phyloP scores from a whole-genome alignment of 2,797 vertebrate genomes.

The Apogon talboti region DNA sequence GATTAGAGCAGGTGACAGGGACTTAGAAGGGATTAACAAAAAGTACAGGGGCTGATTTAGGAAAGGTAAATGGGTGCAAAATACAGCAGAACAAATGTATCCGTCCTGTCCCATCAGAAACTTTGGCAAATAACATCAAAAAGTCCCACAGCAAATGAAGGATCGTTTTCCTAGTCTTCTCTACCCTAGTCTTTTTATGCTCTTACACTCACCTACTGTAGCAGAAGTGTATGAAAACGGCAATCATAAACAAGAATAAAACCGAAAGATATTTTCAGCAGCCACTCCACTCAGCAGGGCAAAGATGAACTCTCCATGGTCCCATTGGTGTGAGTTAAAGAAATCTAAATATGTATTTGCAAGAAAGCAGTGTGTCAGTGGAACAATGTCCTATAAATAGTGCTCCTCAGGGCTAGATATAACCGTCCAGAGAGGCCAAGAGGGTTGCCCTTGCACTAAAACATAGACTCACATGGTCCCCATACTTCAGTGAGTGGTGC shows the following conservation, averaged over 20 bases:
- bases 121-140: slow-evolving; percentile 3
- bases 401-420: slow-evolving; percentile 71
- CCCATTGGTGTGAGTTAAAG: slow-evolving; percentile 43
- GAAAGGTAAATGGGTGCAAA: slow-evolving; percentile 47
- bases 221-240: background rate
- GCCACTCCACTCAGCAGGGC: slow-evolving; percentile 17
- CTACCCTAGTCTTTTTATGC: background rate
- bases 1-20: slow-evolving; percentile 67
- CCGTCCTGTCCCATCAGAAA: background rate
- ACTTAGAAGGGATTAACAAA: slow-evolving; percentile 54
- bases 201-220: background rate
- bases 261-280: slow-evolving; percentile 45
- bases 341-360: slow-evolving; percentile 40
- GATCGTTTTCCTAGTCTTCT: background rate
- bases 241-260: background rate
- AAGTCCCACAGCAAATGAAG: background rate
- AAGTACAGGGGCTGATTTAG: slow-evolving; percentile 32
- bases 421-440: slow-evolving; percentile 73
- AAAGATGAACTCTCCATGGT: slow-evolving; percentile 29
- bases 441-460: slow-evolving; percentile 72
- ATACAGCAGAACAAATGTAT: slow-evolving; percentile 4
- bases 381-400: slow-evolving; percentile 85
- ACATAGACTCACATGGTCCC: slow-evolving; percentile 62
- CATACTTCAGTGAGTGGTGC: slow-evolving; percentile 59
- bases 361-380: slow-evolving; percentile 79